Percentiles rank a stretch among this genome's conserved stretches.
These are phyloP conservation scores for Crenuchus spilurus DNA, from an alignment of 2,797 vertebrate genomes.

Conservation along the genomic window DNA sequence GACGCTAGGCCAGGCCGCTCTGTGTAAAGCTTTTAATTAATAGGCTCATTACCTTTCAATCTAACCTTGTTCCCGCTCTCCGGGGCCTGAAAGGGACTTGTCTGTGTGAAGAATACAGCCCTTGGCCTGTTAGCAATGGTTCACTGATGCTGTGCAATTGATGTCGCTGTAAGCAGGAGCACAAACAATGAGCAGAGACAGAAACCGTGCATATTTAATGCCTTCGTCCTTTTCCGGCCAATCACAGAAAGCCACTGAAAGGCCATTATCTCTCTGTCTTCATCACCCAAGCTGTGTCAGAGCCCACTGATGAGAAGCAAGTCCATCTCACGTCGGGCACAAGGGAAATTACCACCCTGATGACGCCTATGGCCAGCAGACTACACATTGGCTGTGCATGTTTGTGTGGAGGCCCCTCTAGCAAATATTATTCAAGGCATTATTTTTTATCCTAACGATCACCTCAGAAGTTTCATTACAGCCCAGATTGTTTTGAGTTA, in stretches of 20 bases:
- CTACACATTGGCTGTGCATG: slow-evolving; percentile 20
- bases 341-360: slow-evolving; percentile 63
- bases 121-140: slow-evolving; percentile 64
- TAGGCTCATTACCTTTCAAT: slow-evolving; percentile 83
- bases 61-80: slow-evolving; percentile 67
- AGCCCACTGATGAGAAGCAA: slow-evolving; percentile 61
- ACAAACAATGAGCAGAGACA: slow-evolving; percentile 65
- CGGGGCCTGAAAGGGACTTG: slow-evolving; percentile 70
- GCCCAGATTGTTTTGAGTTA: slow-evolving; percentile 39
- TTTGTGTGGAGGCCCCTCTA: neutral
- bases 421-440: slow-evolving; percentile 41
- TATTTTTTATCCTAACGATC: slow-evolving; percentile 53
- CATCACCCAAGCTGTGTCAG: slow-evolving; percentile 61
- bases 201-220: slow-evolving; percentile 68
- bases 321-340: slow-evolving; percentile 62
- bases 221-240: slow-evolving; percentile 65
- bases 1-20: slow-evolving; percentile 62
- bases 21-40: slow-evolving; percentile 81
- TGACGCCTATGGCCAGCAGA: slow-evolving; percentile 39
- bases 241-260: slow-evolving; percentile 65
- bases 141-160: slow-evolving; percentile 67
- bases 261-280: slow-evolving; percentile 66
- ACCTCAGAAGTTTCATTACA: slow-evolving; percentile 50
- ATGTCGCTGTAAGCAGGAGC: slow-evolving; percentile 65
- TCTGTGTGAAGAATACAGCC: slow-evolving; percentile 54